Evolutionary conservation across 2,888 invertebrate species (phyloP).

Genomic region (Odontocolon sp.): DNA sequence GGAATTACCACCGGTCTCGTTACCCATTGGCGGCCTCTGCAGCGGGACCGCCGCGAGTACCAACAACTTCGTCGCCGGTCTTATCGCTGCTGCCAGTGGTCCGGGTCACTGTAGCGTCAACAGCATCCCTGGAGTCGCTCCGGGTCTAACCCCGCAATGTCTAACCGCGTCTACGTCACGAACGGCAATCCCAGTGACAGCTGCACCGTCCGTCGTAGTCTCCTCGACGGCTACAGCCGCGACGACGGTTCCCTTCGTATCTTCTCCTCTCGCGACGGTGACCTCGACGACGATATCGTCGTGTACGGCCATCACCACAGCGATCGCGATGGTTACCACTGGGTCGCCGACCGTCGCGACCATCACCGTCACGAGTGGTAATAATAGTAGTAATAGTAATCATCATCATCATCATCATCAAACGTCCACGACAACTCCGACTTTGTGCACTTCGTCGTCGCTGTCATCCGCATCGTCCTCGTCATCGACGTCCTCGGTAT

Average conservation of each 20-base stretch:
- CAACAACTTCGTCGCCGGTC: constrained; percentile 57
- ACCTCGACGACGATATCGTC: constrained; percentile 67
- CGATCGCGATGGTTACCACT: constrained; percentile 61
- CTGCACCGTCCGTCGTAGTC: not conserved
- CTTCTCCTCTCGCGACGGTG: constrained; percentile 60
- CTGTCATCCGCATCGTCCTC: constrained; percentile 62
- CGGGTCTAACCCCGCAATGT: constrained; percentile 21
- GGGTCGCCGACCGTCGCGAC: constrained; percentile 69
- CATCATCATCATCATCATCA: no score
- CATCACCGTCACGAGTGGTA: constrained; percentile 54
- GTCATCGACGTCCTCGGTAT: constrained; percentile 62
- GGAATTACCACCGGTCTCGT: constrained; percentile 76
- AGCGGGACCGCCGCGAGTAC: constrained; percentile 67
- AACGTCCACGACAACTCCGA: constrained; percentile 67
- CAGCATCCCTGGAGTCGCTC: no score
- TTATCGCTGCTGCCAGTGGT: constrained; percentile 64
- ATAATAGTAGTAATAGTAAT: no score
- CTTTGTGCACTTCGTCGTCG: constrained; percentile 55
- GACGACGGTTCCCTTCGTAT: constrained; percentile 13
- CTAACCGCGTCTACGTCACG: constrained; percentile 45
- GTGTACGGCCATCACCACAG: constrained; percentile 64
- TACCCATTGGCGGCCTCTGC: constrained; percentile 70
- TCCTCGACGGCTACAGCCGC: constrained; percentile 62
- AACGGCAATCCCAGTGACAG: constrained; percentile 28
- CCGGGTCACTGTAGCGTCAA: constrained; percentile 35